phyloP scores from a whole-genome alignment of 2,113 vertebrate genomes.

The Scalopus aquaticus region DNA sequence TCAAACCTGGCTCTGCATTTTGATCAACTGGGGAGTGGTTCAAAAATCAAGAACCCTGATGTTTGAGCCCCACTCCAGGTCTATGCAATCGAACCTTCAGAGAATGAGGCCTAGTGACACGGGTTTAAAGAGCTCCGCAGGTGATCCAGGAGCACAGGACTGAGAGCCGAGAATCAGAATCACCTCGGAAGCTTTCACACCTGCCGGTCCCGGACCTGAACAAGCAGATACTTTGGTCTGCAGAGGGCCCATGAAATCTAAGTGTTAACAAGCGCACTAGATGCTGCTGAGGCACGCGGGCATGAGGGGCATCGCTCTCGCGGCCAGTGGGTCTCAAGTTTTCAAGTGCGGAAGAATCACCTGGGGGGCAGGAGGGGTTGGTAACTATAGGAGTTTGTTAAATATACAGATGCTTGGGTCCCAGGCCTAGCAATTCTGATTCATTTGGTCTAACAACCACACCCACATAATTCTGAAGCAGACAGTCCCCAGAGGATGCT shows the following conservation, averaged over 20 bases:
- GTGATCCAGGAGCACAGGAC: neutral
- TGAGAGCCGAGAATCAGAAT: neutral
- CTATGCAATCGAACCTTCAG: neutral
- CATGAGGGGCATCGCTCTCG: neutral
- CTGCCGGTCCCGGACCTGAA: neutral
- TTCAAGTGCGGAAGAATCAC: slow-evolving; percentile 15
- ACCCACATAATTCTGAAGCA: neutral
- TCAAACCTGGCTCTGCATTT: slow-evolving; percentile 5
- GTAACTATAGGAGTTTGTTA: neutral
- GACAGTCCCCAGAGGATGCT: neutral
- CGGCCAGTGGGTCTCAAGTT: neutral
- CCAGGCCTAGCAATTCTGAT: neutral
- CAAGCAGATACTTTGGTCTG: neutral
- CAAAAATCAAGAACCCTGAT: neutral
- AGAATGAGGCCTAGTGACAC: neutral
- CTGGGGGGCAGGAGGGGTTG: neutral
- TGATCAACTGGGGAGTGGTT: neutral
- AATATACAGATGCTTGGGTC: slow-evolving; percentile 3
- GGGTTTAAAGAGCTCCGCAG: neutral
- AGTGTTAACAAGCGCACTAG: neutral
- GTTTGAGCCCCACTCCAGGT: neutral
- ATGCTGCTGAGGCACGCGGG: neutral
- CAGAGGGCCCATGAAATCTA: neutral
- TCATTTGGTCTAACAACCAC: neutral
- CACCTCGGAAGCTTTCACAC: neutral